phyloP scores from a whole-genome alignment of 2,888 invertebrate species.

The Eumacrocentrus americanus region DNA sequence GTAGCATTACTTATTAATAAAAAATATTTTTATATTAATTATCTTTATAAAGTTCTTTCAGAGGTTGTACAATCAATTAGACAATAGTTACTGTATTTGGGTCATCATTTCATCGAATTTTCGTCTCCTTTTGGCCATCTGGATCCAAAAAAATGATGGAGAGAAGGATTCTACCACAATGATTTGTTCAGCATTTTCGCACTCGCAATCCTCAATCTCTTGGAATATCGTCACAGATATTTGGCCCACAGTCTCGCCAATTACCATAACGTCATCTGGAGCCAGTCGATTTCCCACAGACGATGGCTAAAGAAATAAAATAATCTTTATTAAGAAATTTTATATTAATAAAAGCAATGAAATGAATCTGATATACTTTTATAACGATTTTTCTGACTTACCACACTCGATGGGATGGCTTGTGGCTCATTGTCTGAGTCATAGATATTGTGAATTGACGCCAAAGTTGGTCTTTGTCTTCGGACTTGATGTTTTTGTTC shows the following conservation, averaged over 20 bases:
- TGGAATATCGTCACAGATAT: slow-evolving; percentile 41
- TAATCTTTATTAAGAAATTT: neutral
- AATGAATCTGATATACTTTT: too few species aligned
- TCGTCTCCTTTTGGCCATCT: slow-evolving; percentile 39
- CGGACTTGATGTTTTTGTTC: neutral
- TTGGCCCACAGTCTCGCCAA: slow-evolving; percentile 48
- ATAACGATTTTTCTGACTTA: neutral
- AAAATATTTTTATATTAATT: neutral
- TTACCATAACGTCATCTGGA: slow-evolving; percentile 47
- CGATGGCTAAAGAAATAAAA: slow-evolving; percentile 37
- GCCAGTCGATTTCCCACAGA: slow-evolving; percentile 38
- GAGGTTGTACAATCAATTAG: neutral
- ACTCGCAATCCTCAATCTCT: slow-evolving; percentile 24
- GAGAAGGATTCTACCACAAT: slow-evolving; percentile 50
- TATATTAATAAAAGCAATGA: slow-evolving; percentile 45
- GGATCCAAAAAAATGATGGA: slow-evolving; percentile 57
- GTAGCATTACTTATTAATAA: too few species aligned
- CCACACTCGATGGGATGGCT: slow-evolving; percentile 42
- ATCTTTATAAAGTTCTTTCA: neutral
- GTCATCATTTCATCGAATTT: slow-evolving; percentile 46
- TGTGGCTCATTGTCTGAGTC: slow-evolving; percentile 35
- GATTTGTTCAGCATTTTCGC: too few species aligned
- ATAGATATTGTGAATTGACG: slow-evolving; percentile 41
- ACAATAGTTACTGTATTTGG: slow-evolving; percentile 44
- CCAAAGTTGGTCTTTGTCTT: slow-evolving; percentile 32